phyloP scores from a whole-genome alignment of 2,113 vertebrate species.

The Ammospiza nelsoni region DNA sequence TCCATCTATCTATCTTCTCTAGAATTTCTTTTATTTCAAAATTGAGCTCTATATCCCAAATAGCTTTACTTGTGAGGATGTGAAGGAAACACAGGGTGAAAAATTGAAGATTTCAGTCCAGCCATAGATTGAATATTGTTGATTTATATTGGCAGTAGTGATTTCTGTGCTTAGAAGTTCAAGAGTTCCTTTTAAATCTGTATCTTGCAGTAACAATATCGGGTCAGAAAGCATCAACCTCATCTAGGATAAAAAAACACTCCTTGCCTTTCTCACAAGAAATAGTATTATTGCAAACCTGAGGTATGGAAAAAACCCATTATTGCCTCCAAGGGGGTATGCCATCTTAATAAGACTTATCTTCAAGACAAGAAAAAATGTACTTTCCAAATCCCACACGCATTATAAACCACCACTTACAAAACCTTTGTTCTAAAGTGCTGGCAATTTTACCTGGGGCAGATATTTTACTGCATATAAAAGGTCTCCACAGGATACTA shows the following conservation, averaged over 20 bases:
- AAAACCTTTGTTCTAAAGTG: slow-evolving; percentile 76
- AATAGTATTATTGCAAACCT: slow-evolving; percentile 64
- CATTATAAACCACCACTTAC: slow-evolving; percentile 75
- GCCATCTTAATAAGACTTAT: slow-evolving; percentile 76
- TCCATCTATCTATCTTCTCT: not conserved
- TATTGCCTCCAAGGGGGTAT: slow-evolving; percentile 68
- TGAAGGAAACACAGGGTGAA: not conserved
- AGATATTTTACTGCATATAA: slow-evolving; percentile 72
- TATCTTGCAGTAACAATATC: slow-evolving; percentile 57
- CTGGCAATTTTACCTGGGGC: slow-evolving; percentile 74
- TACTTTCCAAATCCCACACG: slow-evolving; percentile 75
- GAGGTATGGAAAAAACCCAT: slow-evolving; percentile 66
- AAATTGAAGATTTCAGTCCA: not conserved
- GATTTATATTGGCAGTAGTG: slow-evolving; percentile 23
- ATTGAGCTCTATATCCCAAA: not conserved
- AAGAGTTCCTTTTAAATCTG: slow-evolving; percentile 51
- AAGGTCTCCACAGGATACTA: slow-evolving; percentile 72
- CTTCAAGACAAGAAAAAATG: slow-evolving; percentile 74
- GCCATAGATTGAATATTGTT: not conserved
- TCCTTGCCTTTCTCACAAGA: slow-evolving; percentile 60
- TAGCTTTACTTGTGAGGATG: not conserved
- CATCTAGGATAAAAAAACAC: not conserved
- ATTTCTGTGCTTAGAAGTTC: not conserved
- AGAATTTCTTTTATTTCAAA: not conserved
- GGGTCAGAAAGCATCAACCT: slow-evolving; percentile 60